phyloP scores from a whole-genome alignment of 2,797 vertebrate genomes.

The Hapalemur alaotrensis region DNA sequence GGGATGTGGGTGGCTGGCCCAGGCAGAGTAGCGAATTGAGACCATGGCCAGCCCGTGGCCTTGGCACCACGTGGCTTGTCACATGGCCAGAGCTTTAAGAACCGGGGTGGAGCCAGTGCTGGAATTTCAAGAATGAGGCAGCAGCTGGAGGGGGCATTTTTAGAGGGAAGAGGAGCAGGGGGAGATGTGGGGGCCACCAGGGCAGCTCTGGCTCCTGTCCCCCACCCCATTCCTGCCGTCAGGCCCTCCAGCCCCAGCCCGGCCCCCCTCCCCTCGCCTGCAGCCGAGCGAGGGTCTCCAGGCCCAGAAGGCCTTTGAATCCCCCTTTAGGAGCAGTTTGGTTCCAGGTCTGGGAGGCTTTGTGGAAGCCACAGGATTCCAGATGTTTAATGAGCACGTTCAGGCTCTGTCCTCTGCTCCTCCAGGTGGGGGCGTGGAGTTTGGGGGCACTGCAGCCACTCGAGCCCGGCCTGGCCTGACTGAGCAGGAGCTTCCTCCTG shows the following conservation, averaged over 20 bases:
- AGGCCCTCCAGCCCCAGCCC: background rate
- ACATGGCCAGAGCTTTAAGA: background rate
- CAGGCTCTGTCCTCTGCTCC: background rate
- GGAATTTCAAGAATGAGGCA: background rate
- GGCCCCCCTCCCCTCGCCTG: background rate
- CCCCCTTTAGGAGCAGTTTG: background rate
- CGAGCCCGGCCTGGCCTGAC: background rate
- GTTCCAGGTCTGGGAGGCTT: background rate
- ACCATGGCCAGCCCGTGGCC: rapidly evolving
- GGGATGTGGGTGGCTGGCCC: background rate
- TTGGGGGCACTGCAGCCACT: background rate
- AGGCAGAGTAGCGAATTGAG: rapidly evolving
- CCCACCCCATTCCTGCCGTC: rapidly evolving
- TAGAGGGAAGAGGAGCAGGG: background rate
- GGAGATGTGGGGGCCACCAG: rapidly evolving
- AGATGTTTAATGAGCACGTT: background rate
- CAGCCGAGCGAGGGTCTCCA: background rate
- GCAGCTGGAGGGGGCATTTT: background rate
- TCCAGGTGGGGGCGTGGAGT: background rate
- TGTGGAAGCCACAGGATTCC: background rate
- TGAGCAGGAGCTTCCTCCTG: background rate
- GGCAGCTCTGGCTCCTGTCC: background rate
- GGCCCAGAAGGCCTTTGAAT: background rate
- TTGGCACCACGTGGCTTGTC: background rate
- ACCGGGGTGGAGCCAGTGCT: background rate